A percentile compares a stretch with the other conserved stretches of the same genome.
Conservation (phyloP, 2,797 vertebrate genomes). For the Dallia pectoralis region DNA sequence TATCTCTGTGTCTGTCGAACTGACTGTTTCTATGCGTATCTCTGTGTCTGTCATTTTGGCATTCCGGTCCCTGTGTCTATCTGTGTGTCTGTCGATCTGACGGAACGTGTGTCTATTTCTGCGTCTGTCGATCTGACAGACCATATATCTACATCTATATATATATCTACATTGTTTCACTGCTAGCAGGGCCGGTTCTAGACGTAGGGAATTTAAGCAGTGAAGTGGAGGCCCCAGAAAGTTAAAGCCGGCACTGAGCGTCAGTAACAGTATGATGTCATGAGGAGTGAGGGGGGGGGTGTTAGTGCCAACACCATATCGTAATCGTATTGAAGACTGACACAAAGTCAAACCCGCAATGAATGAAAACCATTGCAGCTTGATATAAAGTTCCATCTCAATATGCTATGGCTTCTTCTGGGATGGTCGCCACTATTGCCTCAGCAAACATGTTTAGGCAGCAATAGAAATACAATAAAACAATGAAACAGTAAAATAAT, state of each 20-base stretch:
- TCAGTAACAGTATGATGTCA: neutral
- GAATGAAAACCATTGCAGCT: conserved; percentile 43
- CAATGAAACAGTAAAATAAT: too few species aligned
- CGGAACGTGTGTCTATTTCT: neutral
- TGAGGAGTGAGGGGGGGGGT: conserved; percentile 4
- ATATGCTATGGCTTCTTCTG: conserved; percentile 24
- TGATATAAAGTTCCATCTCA: conserved; percentile 47
- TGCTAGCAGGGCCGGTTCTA: neutral
- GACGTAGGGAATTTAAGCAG: neutral
- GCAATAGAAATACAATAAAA: too few species aligned
- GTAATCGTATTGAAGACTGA: conserved; percentile 21
- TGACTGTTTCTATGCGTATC: too few species aligned
- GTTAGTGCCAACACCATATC: conserved; percentile 5
- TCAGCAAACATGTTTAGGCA: too few species aligned
- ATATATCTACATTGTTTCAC: neutral
- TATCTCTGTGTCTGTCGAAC: too few species aligned
- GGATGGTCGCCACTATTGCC: too few species aligned
- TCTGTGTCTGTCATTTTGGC: neutral
- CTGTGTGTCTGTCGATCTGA: neutral
- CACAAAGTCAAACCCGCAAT: conserved; percentile 28
- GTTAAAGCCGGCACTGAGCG: too few species aligned
- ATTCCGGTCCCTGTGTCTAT: neutral
- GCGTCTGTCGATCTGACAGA: neutral
- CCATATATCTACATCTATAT: too few species aligned
- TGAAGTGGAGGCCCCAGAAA: too few species aligned